Conservation (phyloP, 2,888 invertebrate genomes). For the Limnephilus rhombicus region DNA sequence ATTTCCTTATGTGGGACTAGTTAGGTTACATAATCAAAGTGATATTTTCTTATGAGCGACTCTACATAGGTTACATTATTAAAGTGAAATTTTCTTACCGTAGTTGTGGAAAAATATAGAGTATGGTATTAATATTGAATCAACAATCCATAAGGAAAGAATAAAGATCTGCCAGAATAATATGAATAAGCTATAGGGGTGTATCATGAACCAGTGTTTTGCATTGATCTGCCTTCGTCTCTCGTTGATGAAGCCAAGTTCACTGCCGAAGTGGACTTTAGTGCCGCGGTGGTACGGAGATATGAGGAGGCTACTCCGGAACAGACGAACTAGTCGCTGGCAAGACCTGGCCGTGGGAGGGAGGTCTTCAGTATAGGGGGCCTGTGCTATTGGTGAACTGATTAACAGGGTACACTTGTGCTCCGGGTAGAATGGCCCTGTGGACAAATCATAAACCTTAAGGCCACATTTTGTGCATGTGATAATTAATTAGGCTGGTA, state of each 20-base stretch:
- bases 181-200: constrained; percentile 56
- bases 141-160: constrained; percentile 38
- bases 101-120: constrained; percentile 12
- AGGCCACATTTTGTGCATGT: background rate
- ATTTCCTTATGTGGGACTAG: no score
- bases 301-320: background rate
- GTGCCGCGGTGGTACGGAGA: constrained; percentile 22
- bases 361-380: constrained; percentile 36
- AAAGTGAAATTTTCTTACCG: constrained; percentile 22
- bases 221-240: constrained; percentile 37
- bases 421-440: background rate
- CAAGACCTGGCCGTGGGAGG: background rate
- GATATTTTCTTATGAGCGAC: no score
- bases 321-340: background rate
- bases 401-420: constrained; percentile 29
- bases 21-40: no score
- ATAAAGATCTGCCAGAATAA: constrained; percentile 50
- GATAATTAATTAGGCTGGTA: background rate
- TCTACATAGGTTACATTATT: background rate
- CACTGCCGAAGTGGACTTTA: constrained; percentile 41
- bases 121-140: constrained; percentile 44
- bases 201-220: constrained; percentile 59
- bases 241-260: constrained; percentile 51
- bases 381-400: constrained; percentile 18
- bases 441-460: background rate